These are phyloP conservation scores for Datnioides undecimradiatus DNA, from an alignment of 2,113 vertebrate genomes.

Conservation along the genomic window DNA sequence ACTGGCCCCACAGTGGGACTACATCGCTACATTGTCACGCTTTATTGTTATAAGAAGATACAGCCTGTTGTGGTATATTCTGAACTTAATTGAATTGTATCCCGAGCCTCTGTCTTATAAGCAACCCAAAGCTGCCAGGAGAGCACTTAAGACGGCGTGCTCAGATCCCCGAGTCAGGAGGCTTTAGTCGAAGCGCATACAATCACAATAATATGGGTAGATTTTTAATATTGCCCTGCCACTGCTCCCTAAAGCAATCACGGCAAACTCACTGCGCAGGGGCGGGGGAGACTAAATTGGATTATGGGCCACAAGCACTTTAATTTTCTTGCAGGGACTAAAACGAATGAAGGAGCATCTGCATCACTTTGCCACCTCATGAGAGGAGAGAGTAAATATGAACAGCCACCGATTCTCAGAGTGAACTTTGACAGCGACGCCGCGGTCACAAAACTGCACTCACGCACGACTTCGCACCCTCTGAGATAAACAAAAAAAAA, in stretches of 20 bases:
- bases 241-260: conserved; percentile 83
- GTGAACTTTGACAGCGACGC: conserved; percentile 33
- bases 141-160: conserved; percentile 80
- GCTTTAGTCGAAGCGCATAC: conserved; percentile 74
- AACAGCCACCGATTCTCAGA: conserved; percentile 31
- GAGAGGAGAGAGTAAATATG: conserved; percentile 54
- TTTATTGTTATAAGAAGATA: conserved; percentile 63
- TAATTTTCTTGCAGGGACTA: conserved; percentile 81
- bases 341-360: conserved; percentile 75
- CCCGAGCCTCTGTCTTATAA: conserved; percentile 73
- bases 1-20: conserved; percentile 10
- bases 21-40: conserved; percentile 51
- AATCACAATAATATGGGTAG: conserved; percentile 78
- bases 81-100: conserved; percentile 82
- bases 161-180: conserved; percentile 71
- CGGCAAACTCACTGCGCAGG: conserved; percentile 56
- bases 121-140: conserved; percentile 82
- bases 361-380: conserved; percentile 69
- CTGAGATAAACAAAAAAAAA: no score
- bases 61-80: conserved; percentile 59
- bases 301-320: conserved; percentile 86
- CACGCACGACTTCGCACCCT: not conserved
- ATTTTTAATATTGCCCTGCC: conserved; percentile 84
- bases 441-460: not conserved
- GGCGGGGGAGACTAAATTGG: conserved; percentile 79